These are phyloP conservation scores for Sebastes diaconus DNA, from an alignment of 2,797 vertebrate genomes.

Conservation along the genomic window DNA sequence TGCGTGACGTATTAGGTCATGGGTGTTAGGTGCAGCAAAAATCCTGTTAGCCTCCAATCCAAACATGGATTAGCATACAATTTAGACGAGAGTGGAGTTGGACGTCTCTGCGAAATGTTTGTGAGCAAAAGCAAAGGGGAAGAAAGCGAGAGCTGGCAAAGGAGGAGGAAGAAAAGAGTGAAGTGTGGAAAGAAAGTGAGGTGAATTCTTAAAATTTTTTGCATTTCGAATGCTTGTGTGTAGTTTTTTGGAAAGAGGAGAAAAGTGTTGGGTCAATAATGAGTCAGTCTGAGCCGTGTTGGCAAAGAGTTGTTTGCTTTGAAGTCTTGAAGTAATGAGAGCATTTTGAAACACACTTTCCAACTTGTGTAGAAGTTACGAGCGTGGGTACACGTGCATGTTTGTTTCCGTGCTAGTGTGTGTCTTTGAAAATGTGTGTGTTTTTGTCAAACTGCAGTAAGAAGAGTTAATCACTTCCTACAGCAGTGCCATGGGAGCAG, in stretches of 20 bases:
- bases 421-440: slow-evolving; percentile 46
- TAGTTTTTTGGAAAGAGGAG: slow-evolving; percentile 13
- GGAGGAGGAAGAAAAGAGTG: not conserved
- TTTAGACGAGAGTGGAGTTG: slow-evolving; percentile 52
- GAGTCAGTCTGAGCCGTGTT: slow-evolving; percentile 40
- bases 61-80: slow-evolving; percentile 74
- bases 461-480: slow-evolving; percentile 67
- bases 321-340: slow-evolving; percentile 63
- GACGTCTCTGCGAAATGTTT: slow-evolving; percentile 45
- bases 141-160: not conserved
- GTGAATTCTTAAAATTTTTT: slow-evolving; percentile 4
- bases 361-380: slow-evolving; percentile 13
- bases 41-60: slow-evolving; percentile 76
- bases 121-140: slow-evolving; percentile 9
- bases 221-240: slow-evolving; percentile 6
- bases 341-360: slow-evolving; percentile 45
- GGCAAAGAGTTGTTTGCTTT: slow-evolving; percentile 57
- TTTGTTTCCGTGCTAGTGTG: slow-evolving; percentile 26
- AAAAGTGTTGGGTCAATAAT: slow-evolving; percentile 49
- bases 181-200: slow-evolving; percentile 3
- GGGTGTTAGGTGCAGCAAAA: slow-evolving; percentile 66
- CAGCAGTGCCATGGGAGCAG: slow-evolving; percentile 43
- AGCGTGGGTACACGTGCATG: slow-evolving; percentile 3
- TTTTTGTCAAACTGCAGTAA: slow-evolving; percentile 50
- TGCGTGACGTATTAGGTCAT: slow-evolving; percentile 65